Evolutionary conservation across 2,888 invertebrate genomes (phyloP).

Genomic region (Stenodema calcarata): DNA sequence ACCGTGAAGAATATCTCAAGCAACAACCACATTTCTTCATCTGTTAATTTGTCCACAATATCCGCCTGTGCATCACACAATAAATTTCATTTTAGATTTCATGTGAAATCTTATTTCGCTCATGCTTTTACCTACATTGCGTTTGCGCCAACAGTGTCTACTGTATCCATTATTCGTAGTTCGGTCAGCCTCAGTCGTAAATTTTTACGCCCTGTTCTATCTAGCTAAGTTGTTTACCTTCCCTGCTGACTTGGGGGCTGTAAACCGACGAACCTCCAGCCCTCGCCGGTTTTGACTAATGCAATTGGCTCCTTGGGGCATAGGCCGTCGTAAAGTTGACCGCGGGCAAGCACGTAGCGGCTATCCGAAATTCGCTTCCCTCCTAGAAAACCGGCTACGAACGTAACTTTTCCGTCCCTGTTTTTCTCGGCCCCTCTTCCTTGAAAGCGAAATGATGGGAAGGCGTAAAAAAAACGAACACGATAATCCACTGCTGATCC

Average conservation of each 20-base stretch:
- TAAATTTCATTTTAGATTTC: no score
- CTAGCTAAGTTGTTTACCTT: conserved; percentile 43
- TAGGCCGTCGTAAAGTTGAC: conserved; percentile 40
- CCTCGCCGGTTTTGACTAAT: conserved; percentile 41
- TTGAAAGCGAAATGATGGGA: neutral
- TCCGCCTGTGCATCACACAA: no score
- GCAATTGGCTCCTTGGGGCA: conserved; percentile 32
- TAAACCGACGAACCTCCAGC: conserved; percentile 21
- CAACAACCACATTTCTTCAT: no score
- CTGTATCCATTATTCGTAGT: neutral
- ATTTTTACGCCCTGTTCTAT: conserved; percentile 25
- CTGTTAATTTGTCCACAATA: no score
- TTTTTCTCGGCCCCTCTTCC: neutral
- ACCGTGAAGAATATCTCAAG: no score
- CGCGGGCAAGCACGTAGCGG: conserved; percentile 39
- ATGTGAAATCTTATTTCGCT: neutral
- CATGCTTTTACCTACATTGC: neutral
- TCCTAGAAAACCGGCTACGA: neutral
- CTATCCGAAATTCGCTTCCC: neutral
- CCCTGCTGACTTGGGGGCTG: conserved; percentile 41
- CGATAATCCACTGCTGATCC: neutral
- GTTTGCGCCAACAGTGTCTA: neutral
- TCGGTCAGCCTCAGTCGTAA: neutral
- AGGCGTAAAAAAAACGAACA: neutral
- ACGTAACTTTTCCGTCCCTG: neutral